Conservation (phyloP, 2,113 vertebrate species). For the Macrotis lagotis region DNA sequence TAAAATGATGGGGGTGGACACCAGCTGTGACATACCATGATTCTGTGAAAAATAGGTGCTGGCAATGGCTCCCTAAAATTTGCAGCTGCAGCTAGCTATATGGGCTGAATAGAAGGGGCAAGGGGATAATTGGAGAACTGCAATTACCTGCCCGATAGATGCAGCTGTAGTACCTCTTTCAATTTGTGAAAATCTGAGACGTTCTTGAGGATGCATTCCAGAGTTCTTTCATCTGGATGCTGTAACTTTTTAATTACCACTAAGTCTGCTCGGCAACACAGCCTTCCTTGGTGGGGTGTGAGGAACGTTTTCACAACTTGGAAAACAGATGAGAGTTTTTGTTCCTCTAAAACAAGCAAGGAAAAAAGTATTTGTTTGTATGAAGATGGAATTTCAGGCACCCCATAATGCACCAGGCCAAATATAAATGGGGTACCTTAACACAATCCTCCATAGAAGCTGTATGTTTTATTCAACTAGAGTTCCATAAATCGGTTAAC, state of each 20-base stretch:
- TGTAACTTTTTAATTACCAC: slow-evolving; percentile 22
- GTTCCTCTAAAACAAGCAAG: not conserved
- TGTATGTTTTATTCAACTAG: not conserved
- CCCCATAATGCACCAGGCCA: not conserved
- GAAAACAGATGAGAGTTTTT: slow-evolving; percentile 5
- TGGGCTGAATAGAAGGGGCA: not conserved
- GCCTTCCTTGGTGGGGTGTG: slow-evolving; percentile 18
- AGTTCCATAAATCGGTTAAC: not conserved
- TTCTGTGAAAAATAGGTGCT: not conserved
- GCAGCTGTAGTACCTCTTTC: not conserved
- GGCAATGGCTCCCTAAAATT: not conserved
- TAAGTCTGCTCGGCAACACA: not conserved
- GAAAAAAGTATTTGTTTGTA: not conserved
- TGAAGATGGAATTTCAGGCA: not conserved
- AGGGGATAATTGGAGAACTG: not conserved
- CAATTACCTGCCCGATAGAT: not conserved
- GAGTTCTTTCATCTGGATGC: not conserved
- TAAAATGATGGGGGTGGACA: not conserved
- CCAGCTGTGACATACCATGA: not conserved
- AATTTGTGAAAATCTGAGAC: fast-evolving
- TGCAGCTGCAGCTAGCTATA: not conserved
- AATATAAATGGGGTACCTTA: not conserved
- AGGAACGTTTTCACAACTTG: slow-evolving; percentile 14
- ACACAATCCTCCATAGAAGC: not conserved
- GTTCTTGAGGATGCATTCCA: fast-evolving